A percentile compares a stretch with the other conserved stretches of the same genome.
Evolutionary conservation across 2,797 vertebrate species (phyloP).

Genomic region (Diplodus puntazzo): DNA sequence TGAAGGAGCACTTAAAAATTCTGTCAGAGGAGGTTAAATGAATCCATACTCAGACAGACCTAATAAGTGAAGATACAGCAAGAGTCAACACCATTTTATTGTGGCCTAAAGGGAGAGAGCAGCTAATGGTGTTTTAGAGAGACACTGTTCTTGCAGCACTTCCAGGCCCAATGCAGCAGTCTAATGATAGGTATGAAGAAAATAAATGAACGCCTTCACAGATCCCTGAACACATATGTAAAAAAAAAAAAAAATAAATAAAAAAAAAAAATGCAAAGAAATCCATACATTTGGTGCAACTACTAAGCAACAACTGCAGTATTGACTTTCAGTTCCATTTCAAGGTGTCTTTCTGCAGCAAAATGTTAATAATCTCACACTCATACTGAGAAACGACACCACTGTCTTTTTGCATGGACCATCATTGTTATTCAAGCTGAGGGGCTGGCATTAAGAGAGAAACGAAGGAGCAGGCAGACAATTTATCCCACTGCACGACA

Average conservation of each 20-base stretch:
- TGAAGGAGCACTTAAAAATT: conserved; percentile 29
- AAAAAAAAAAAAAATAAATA: no score
- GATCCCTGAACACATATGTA: conserved; percentile 39
- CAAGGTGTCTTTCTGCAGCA: conserved; percentile 12
- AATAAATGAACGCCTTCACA: conserved; percentile 59
- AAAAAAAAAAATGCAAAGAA: conserved; percentile 32
- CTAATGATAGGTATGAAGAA: conserved; percentile 54
- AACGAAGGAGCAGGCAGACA: conserved; percentile 5
- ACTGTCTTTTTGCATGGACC: conserved; percentile 1
- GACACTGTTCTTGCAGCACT: conserved; percentile 21
- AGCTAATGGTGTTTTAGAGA: conserved; percentile 39
- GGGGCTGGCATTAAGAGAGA: conserved; percentile 41
- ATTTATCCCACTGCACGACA: conserved; percentile 31
- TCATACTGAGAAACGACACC: conserved; percentile 15
- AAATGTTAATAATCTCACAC: conserved; percentile 23
- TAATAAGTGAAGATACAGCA: conserved; percentile 23
- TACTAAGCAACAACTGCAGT: conserved; percentile 43
- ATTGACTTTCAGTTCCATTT: conserved; percentile 58
- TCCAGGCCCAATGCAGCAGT: conserved; percentile 30
- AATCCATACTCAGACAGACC: conserved; percentile 47
- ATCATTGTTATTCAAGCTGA: conserved; percentile 51
- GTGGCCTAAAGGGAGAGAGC: conserved; percentile 36
- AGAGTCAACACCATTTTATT: conserved; percentile 51
- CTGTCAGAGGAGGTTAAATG: conserved; percentile 37
- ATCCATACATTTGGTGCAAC: conserved; percentile 52